Evolutionary conservation across 2,797 vertebrate species (phyloP), one percentile per base, ranked within the genome.

Genomic region (Melanotaenia parkinsoni): DNA sequence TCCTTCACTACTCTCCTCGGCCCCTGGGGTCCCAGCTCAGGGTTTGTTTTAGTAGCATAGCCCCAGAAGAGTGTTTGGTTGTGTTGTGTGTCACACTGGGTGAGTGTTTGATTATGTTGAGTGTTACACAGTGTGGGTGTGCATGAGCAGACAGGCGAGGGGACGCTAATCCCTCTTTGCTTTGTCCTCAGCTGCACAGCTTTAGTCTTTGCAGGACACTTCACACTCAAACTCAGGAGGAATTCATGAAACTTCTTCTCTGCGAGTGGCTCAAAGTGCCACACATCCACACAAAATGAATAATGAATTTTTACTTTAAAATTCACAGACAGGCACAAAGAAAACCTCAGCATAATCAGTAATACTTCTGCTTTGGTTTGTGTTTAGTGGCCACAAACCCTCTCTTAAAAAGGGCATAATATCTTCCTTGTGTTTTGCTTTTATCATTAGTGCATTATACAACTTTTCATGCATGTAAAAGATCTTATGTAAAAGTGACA

Each of bases 31-130:
- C 77, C 86, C 72, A 64, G 79, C 60, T 5, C 40, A 24, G 77
- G 81, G 79, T 93, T 94, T 93, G 91, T 93, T 93, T 93, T 93
- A 92, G 89, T 89, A 93, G 91, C 89, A 60, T 57, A 87, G 90
- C 86, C 88, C 81, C 85, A 82, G 83, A 82, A 79, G 84, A 88
- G 80, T 91, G 89, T 92, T 93, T 93, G 90, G 90, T 93, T 93
- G 88, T 93, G 89, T 92, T 93, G 86, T 80, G 89, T 92, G 90
- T 91, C 88, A 81, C 86, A 81, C 85, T 74, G 83, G 80, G 85
- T 72, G 86, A 91, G 81, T 90, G 84, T 94, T 90, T 91, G 92
- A 91, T 90, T 89, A 83, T 91, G 87, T 87, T 77, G 79, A 82
- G 83, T 67, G 66, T 88, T 85, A 83, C 87, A 86, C 51, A 7